Evolutionary conservation across 2,113 vertebrate species (phyloP).

Genomic region (Hystrix cristata): DNA sequence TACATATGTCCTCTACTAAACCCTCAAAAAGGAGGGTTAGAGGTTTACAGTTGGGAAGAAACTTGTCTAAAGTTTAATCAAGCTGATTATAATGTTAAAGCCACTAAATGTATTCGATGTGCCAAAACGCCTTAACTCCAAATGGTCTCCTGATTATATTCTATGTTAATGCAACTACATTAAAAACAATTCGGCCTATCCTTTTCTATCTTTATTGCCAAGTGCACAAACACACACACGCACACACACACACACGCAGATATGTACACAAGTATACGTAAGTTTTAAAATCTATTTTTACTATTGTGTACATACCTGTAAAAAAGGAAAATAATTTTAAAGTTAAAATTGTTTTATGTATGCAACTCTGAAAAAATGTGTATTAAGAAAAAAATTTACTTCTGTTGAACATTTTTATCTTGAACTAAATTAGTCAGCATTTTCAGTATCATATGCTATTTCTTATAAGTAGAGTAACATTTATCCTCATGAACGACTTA

Average conservation of each 20-base stretch:
- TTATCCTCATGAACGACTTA: conserved; percentile 72
- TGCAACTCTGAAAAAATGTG: conserved; percentile 32
- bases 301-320: neutral
- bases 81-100: neutral
- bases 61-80: neutral
- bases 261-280: too few relatives aligned
- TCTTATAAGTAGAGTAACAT: conserved; percentile 64
- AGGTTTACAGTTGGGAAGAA: neutral
- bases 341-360: neutral
- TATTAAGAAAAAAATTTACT: neutral
- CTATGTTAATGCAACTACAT: neutral
- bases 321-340: conserved; percentile 34
- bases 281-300: conserved; percentile 46
- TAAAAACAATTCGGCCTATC: neutral
- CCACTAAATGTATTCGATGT: neutral
- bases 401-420: conserved; percentile 35
- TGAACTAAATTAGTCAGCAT: conserved; percentile 55
- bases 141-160: neutral
- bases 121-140: neutral
- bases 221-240: neutral
- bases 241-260: neutral
- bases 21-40: neutral
- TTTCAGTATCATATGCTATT: conserved; percentile 53
- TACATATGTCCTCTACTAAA: neutral
- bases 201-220: neutral